Conservation (phyloP, 2,113 vertebrate species). For the Aphyosemion australe region DNA sequence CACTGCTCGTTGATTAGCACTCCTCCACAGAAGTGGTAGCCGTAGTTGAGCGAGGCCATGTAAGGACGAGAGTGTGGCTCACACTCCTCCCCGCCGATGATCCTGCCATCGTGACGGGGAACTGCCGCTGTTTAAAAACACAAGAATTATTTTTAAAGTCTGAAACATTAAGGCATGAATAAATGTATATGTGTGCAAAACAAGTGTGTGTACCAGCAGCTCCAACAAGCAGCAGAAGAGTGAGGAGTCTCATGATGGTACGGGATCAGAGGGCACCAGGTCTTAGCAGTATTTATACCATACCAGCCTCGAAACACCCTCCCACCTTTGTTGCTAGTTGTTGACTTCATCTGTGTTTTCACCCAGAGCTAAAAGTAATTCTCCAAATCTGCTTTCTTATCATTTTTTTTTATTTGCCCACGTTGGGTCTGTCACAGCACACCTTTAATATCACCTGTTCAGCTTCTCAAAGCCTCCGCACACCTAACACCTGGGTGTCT, state of each 20-base stretch:
- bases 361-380: too few species aligned
- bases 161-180: slow-evolving; percentile 5
- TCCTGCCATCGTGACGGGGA: slow-evolving; percentile 60
- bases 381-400: slow-evolving; percentile 19
- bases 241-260: slow-evolving; percentile 65
- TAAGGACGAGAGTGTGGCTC: slow-evolving; percentile 62
- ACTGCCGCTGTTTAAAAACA: slow-evolving; percentile 58
- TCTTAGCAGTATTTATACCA: slow-evolving; percentile 57
- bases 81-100: slow-evolving; percentile 72
- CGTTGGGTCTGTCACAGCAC: neutral
- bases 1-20: slow-evolving; percentile 74
- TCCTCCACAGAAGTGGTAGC: slow-evolving; percentile 77
- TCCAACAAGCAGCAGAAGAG: slow-evolving; percentile 70
- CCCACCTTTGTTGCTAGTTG: neutral
- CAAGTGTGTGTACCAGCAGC: slow-evolving; percentile 67
- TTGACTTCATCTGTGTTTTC: slow-evolving; percentile 19
- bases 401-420: slow-evolving; percentile 17
- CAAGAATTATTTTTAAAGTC: neutral
- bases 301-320: neutral
- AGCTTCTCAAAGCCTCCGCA: slow-evolving; percentile 38
- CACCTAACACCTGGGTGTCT: slow-evolving; percentile 27
- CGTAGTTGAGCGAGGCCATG: slow-evolving; percentile 78
- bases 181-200: neutral
- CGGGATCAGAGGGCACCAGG: slow-evolving; percentile 40
- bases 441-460: slow-evolving; percentile 18